phyloP scores from a whole-genome alignment of 1,140 invertebrate species.

The Bilobella aurantiaca region DNA sequence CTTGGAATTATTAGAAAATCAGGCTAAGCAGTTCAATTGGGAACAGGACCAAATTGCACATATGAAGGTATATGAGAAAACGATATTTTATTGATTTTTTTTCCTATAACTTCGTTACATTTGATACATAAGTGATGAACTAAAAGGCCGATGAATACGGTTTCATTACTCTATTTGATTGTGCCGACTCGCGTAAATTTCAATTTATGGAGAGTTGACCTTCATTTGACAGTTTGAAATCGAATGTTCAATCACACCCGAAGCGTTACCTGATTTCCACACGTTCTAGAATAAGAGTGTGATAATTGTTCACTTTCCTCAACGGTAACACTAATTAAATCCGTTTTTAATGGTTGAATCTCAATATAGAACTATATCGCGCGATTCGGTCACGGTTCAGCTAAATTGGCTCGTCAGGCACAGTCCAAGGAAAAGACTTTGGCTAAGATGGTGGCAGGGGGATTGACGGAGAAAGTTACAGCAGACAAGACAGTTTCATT shows the following conservation, averaged over 20 bases:
- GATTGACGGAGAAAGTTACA: conserved; percentile 86
- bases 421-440: conserved; percentile 99
- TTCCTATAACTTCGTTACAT: conserved; percentile 10
- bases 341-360: conserved; percentile 29
- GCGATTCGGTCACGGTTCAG: conserved; percentile 96
- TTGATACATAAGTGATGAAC: conserved; percentile 37
- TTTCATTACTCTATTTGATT: not conserved
- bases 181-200: not conserved
- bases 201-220: no score
- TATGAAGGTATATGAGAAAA: conserved; percentile 73
- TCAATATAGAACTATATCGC: conserved; percentile 85
- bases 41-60: conserved; percentile 98
- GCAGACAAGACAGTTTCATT: conserved; percentile 85
- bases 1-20: conserved; percentile 91
- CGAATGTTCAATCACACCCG: conserved; percentile 4
- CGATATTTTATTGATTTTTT: not conserved
- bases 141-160: conserved; percentile 40
- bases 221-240: not conserved
- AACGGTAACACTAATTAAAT: conserved; percentile 6
- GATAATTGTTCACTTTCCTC: no score
- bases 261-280: not conserved
- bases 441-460: conserved; percentile 97
- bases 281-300: conserved; percentile 5
- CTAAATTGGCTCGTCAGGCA: conserved; percentile 94
- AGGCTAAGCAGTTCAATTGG: conserved; percentile 99